Percentiles rank a stretch among this genome's conserved stretches.
These are phyloP conservation scores for Astreopora myriophthalma DNA, from an alignment of 64 coral and sea anemone species.

Conservation along the genomic window DNA sequence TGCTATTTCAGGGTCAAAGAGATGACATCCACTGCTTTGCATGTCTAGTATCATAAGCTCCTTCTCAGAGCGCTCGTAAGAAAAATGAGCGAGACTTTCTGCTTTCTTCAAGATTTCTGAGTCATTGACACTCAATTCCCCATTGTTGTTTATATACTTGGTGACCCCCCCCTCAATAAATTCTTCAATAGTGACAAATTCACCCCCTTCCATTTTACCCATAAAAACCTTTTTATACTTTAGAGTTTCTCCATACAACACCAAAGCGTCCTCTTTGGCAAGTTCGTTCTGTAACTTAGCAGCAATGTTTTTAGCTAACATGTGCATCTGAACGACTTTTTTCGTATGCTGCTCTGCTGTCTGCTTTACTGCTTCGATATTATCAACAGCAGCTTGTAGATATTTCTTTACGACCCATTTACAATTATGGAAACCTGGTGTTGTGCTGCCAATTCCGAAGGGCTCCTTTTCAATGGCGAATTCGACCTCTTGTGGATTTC, in stretches of 20 bases:
- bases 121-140: not conserved
- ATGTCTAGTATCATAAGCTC: too few species aligned
- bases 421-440: not conserved
- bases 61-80: not conserved
- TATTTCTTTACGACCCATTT: not conserved
- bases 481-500: too few species aligned
- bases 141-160: constrained; percentile 63
- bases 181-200: not conserved
- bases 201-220: too few species aligned
- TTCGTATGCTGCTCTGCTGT: constrained; percentile 47
- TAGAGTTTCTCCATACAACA: too few species aligned
- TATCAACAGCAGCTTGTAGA: not conserved
- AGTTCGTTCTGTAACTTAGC: too few species aligned
- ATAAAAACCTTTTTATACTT: too few species aligned
- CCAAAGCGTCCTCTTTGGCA: too few species aligned
- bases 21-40: too few species aligned
- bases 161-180: not conserved
- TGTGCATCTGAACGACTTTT: constrained; percentile 75
- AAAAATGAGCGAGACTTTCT: not conserved
- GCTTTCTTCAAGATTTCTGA: too few species aligned
- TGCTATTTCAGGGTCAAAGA: too few species aligned
- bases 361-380: not conserved
- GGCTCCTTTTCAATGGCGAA: not conserved
- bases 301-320: constrained; percentile 24
- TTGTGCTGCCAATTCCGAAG: not conserved